phyloP scores from a whole-genome alignment of 2,113 vertebrate genomes.

The Xenopus tropicalis region DNA sequence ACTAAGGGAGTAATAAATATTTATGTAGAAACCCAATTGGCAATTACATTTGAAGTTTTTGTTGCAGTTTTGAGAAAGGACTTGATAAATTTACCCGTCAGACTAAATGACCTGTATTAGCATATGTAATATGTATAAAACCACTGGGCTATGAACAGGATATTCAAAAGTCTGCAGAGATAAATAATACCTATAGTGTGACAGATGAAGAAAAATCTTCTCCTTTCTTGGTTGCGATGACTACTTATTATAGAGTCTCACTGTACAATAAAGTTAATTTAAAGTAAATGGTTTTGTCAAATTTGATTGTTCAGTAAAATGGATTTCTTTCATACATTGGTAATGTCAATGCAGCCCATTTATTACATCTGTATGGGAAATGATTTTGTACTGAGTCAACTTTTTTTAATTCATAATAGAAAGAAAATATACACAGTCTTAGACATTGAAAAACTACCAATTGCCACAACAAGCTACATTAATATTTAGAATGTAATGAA shows the following conservation, averaged over 20 bases:
- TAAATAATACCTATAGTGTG: neutral
- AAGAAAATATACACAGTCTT: neutral
- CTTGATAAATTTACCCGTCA: slow-evolving; percentile 15
- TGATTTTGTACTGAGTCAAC: neutral
- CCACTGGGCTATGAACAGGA: no score
- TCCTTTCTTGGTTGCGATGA: slow-evolving; percentile 3
- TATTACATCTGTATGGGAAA: neutral
- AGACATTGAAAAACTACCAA: slow-evolving; percentile 4
- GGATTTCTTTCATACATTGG: neutral
- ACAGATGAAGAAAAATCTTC: slow-evolving; percentile 8
- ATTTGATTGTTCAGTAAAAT: neutral
- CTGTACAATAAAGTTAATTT: neutral
- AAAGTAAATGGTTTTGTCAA: neutral
- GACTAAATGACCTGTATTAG: slow-evolving; percentile 3
- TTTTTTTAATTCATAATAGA: neutral
- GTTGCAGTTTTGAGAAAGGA: slow-evolving; percentile 4
- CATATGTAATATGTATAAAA: slow-evolving; percentile 8
- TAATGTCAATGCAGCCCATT: slow-evolving; percentile 4
- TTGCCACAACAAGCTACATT: neutral
- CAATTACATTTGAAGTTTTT: neutral
- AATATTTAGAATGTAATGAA: neutral
- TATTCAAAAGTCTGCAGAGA: neutral
- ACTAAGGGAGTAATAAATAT: no score
- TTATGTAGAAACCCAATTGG: neutral
- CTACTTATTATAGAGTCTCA: slow-evolving; percentile 2